Base-by-base conservation (phyloP, 2,113 vertebrate genomes). In the Pao palembangensis region DNA sequence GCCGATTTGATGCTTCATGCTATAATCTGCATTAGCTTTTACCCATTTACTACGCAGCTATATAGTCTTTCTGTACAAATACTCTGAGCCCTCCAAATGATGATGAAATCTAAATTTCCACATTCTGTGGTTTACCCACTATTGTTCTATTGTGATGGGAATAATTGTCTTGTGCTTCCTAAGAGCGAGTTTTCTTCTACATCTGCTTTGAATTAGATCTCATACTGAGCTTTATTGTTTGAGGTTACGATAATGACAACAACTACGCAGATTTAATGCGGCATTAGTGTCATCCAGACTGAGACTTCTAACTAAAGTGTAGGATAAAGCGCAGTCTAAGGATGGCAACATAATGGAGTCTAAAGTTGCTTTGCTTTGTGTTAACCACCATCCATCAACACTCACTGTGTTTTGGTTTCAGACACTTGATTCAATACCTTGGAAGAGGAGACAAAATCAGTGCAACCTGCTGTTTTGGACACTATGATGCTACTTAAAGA, bases 321-420 rank as follows among this genome's bases (percentile, higher is more conserved):
- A 4, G 12, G 5, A 18, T 55, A 51, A 49, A 63, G 56, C 38
- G n/a, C 56, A 38, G 56, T 17, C 63, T 72, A 23, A 58, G 64
- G 71, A 64, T 60, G 56, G 48, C 21, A 19, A 71, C 59, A 73
- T 58, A 15, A 85, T 70, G 75, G 78, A 74, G 63, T 58, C 57
- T 10, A 57, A 18, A n/a, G 42, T 63, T 71, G 58, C 63, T 28
- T 28, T 5, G 25, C 25, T 74, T 61, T 66, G 50, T 67, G 79
- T 76, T 65, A 80, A 79, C 76, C 80, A 23, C 79, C 83, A 85
- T 87, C 77, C 55, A 81, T 87, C 83, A 82, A 69, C 75, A 83
- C 76, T 69, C 75, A 83, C 76, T 69, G 67, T 70, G 80, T 79
- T 81, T 84, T 38, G 19, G 54, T 60, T 56, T 61, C 66, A 78